Evolutionary conservation across 2,113 vertebrate genomes (phyloP).

Genomic region (Regulus satrapa): DNA sequence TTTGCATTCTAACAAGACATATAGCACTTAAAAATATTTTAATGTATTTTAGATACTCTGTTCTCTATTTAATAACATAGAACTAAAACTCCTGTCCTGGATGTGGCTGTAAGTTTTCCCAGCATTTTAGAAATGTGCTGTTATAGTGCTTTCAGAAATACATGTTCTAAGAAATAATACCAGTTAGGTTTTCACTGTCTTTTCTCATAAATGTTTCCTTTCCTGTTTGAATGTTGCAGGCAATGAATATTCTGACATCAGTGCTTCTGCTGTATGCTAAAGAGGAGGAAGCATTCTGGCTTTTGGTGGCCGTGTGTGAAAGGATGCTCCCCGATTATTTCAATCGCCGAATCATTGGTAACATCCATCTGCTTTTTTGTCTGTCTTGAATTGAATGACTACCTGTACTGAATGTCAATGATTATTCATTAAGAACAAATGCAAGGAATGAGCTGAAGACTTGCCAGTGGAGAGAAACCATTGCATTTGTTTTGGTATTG

Average conservation of each 20-base stretch:
- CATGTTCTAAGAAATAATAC: background rate
- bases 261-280: constrained; percentile 95
- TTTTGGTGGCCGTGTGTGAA: constrained; percentile 94
- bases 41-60: background rate
- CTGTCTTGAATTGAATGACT: background rate
- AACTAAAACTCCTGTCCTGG: background rate
- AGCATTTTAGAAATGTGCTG: background rate
- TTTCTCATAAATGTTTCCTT: background rate
- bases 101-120: background rate
- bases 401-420: background rate
- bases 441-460: background rate
- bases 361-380: background rate
- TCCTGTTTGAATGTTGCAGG: constrained; percentile 68
- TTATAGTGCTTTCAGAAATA: background rate
- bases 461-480: background rate
- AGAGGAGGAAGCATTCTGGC: constrained; percentile 98
- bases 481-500: background rate
- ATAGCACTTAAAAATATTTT: background rate
- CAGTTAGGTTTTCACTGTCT: background rate
- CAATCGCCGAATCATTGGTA: constrained; percentile 95
- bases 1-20: background rate
- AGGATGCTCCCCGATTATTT: constrained; percentile 98
- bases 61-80: background rate
- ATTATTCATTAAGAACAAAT: background rate
- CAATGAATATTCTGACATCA: constrained; percentile 98